Conservation (phyloP, 2,888 invertebrate genomes). For the Beris morrisii region DNA sequence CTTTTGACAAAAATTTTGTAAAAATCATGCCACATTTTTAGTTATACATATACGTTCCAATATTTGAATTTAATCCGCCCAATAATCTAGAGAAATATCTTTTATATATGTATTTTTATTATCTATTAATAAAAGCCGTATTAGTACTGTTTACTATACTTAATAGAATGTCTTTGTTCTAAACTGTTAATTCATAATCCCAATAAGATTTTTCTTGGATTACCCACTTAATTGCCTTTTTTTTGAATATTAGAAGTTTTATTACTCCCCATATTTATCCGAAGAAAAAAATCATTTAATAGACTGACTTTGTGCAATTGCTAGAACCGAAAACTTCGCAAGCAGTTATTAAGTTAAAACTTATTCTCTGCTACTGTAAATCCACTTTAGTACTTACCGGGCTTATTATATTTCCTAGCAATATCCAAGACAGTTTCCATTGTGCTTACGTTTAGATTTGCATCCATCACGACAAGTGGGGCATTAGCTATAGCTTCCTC, state of each 20-base stretch:
- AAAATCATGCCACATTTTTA: not conserved
- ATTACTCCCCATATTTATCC: too few relatives aligned
- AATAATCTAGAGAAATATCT: not conserved
- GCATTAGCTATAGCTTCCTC: slow-evolving; percentile 63
- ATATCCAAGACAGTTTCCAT: slow-evolving; percentile 66
- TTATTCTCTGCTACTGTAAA: not conserved
- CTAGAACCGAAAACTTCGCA: too few relatives aligned
- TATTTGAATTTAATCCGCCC: slow-evolving; percentile 1
- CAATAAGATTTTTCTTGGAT: too few relatives aligned
- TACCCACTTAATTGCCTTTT: too few relatives aligned
- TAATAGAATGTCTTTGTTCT: too few relatives aligned
- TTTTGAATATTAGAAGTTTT: too few relatives aligned
- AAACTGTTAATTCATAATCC: too few relatives aligned
- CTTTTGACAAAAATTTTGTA: slow-evolving; percentile 3
- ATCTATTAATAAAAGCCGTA: too few relatives aligned
- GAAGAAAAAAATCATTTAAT: too few relatives aligned
- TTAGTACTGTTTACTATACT: too few relatives aligned
- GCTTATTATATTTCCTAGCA: slow-evolving; percentile 64
- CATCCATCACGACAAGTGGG: slow-evolving; percentile 81
- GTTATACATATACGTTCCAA: not conserved
- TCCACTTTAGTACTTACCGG: slow-evolving; percentile 64
- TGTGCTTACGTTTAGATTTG: slow-evolving; percentile 72
- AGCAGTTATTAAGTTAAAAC: too few relatives aligned
- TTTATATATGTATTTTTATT: not conserved
- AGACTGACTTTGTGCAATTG: too few relatives aligned